Base-by-base conservation (phyloP, 2,888 invertebrate genomes). In the Hyles lineata region DNA sequence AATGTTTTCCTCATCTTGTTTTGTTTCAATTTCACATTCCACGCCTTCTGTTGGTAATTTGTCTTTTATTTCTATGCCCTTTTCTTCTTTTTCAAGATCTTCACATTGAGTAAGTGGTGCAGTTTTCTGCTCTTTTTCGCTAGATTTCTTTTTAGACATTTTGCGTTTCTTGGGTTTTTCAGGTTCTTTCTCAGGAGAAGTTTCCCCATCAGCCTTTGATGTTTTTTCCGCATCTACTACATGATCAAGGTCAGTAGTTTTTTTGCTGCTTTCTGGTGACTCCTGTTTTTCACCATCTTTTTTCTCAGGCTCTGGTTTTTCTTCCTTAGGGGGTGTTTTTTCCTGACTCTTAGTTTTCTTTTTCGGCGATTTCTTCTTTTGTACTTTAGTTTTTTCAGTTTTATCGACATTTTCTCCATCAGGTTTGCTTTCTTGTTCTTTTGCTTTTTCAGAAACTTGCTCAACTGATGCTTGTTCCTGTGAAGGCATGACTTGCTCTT, bases 41-140 rank as follows among this genome's bases (percentile, higher is more conserved):
- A 15, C 11, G 15, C 15, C 43, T 43, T 43, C 43, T 43, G 43
- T 11, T 43, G 43, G 11, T 43, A 11, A 11, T 43, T 29, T 29
- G n/a, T 35, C 35, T 35, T 35, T 35, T 7, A 35, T 25, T 62
- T 6, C 80, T 50, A 58, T 71, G 43, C 76, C 77, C 43, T 77
- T 72, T 52, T 76, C 60, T 76, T 79, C 73, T 23, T 60, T 59
- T 67, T 78, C 72, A n/a, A 67, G 23, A 63, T 43, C 55, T 7
- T 70, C 58, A 8, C 9, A 32, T 35, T 35, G 25, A 32, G 50
- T 25, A 8, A 63, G 60, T 50, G 21, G 25, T 73, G n/a, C 32
- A 78, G 74, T 19, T 78, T 74, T 60, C 75, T 78, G 43, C 60
- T 58, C 9, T 72, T 63, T 74, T 67, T 67, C 72, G 70, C 9